Evolutionary conservation across 2,797 vertebrate species (phyloP).

Genomic region (Poecilia picta): DNA sequence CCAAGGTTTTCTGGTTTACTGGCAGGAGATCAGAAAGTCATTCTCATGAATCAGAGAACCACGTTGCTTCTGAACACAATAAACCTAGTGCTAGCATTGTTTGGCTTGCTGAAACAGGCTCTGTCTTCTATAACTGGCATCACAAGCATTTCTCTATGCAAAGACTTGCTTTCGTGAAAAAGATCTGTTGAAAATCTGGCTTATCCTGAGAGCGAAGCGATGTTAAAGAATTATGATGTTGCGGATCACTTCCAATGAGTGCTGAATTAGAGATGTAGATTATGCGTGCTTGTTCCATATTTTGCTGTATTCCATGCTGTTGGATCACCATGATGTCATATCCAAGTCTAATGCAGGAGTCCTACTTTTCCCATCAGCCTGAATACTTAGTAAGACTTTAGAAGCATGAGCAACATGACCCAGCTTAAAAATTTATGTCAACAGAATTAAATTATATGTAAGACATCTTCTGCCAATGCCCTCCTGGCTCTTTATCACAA

Average conservation of each 20-base stretch:
- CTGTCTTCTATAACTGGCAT: conserved; percentile 25
- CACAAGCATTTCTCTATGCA: conserved; percentile 14
- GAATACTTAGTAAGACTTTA: conserved; percentile 8
- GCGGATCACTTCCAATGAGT: conserved; percentile 21
- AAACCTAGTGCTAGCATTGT: conserved; percentile 40
- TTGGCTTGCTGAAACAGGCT: conserved; percentile 34
- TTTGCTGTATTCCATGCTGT: conserved; percentile 21
- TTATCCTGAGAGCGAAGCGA: conserved; percentile 22
- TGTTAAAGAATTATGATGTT: conserved; percentile 32
- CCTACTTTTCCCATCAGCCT: conserved; percentile 17
- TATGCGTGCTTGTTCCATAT: conserved; percentile 19
- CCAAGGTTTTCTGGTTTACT: conserved; percentile 56
- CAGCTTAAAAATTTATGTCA: conserved; percentile 17
- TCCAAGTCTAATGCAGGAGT: conserved; percentile 19
- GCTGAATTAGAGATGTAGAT: conserved; percentile 27
- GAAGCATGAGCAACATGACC: conserved; percentile 11
- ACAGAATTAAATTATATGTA: neutral
- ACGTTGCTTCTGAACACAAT: conserved; percentile 27
- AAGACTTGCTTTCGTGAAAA: conserved; percentile 29
- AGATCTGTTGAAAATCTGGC: conserved; percentile 32
- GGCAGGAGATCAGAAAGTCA: conserved; percentile 51
- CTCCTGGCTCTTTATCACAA: conserved; percentile 14
- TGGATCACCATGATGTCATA: conserved; percentile 21
- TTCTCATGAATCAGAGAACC: conserved; percentile 50
- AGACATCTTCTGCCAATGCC: conserved; percentile 27